phyloP scores from a whole-genome alignment of 2,888 invertebrate genomes.

The Steinernema carpocapsae region DNA sequence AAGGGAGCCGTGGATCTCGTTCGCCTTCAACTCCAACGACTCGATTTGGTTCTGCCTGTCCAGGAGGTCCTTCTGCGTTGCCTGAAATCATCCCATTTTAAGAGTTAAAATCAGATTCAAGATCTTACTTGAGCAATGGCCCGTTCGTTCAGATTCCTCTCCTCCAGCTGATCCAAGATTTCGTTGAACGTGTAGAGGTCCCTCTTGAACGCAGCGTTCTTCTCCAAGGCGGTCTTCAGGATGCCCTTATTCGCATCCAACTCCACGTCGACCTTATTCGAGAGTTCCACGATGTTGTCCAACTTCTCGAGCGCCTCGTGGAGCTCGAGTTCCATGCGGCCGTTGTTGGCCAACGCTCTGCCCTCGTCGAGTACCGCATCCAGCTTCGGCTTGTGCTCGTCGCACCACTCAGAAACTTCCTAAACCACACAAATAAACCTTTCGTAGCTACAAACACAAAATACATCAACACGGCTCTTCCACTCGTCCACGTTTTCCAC shows the following conservation, averaged over 20 bases:
- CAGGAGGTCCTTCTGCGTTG: conserved; percentile 54
- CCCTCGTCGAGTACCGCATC: conserved; percentile 60
- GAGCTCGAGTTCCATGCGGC: conserved; percentile 59
- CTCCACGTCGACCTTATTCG: conserved; percentile 44
- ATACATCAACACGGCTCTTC: conserved; percentile 49
- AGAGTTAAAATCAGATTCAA: too few species aligned
- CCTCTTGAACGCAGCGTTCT: conserved; percentile 31
- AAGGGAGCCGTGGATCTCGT: conserved; percentile 51
- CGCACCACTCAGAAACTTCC: conserved; percentile 44
- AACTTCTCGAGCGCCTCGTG: conserved; percentile 61
- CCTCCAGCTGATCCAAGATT: conserved; percentile 42
- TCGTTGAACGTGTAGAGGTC: conserved; percentile 42
- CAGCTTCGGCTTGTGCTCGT: conserved; percentile 46
- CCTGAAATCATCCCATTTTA: conserved; percentile 31
- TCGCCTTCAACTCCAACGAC: conserved; percentile 52
- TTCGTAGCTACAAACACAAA: background rate
- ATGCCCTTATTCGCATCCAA: conserved; percentile 40
- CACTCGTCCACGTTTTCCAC: conserved; percentile 47
- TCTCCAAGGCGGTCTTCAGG: conserved; percentile 35
- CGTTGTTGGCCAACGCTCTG: conserved; percentile 58
- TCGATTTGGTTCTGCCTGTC: conserved; percentile 55
- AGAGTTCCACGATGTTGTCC: conserved; percentile 54
- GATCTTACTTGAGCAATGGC: conserved; percentile 28
- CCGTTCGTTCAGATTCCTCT: conserved; percentile 32
- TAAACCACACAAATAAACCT: conserved; percentile 23